Conservation (phyloP, 2,888 invertebrate species). For the Noctua janthina region DNA sequence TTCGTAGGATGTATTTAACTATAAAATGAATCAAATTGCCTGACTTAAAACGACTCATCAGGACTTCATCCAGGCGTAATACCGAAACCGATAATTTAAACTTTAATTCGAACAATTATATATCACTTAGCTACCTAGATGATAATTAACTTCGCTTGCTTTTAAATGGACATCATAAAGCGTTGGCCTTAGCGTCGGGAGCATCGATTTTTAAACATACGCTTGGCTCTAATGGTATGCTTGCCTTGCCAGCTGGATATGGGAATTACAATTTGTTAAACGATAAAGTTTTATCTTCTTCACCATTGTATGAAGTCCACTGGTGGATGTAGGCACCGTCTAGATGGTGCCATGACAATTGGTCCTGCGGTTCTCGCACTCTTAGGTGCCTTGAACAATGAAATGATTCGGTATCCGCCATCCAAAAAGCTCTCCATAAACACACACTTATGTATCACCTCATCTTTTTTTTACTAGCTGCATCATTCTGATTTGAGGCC, state of each 20-base stretch:
- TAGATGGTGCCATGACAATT: neutral
- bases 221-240: neutral
- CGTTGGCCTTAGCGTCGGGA: constrained; percentile 20
- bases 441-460: neutral
- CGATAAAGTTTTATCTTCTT: neutral
- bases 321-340: neutral
- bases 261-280: neutral
- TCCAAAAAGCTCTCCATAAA: neutral
- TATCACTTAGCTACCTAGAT: constrained; percentile 7
- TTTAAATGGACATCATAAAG: constrained; percentile 20
- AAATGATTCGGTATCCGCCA: neutral
- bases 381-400: neutral
- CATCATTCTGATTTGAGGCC: neutral
- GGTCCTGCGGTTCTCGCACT: neutral
- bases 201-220: constrained; percentile 39
- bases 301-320: neutral
- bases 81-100: constrained; percentile 16
- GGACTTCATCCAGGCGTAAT: neutral
- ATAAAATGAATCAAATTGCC: neutral
- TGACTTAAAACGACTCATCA: neutral
- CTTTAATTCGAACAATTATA: constrained; percentile 2
- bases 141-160: constrained; percentile 4
- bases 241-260: constrained; percentile 3
- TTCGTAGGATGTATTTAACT: neutral
- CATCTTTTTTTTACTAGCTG: neutral